phyloP scores from a whole-genome alignment of 2,113 vertebrate genomes.

The Poecile atricapillus region DNA sequence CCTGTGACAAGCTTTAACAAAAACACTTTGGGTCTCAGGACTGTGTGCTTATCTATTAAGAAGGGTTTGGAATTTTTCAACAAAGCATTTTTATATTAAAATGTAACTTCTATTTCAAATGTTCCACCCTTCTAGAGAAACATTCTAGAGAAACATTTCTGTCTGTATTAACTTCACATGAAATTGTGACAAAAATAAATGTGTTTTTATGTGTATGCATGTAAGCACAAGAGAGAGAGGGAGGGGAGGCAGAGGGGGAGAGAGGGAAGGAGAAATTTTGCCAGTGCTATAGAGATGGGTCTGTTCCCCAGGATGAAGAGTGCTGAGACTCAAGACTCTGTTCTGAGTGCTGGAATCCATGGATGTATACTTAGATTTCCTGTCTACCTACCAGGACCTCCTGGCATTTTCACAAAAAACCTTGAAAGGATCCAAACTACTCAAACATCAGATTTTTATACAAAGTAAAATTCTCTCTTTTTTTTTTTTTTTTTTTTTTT shows the following conservation, averaged over 20 bases:
- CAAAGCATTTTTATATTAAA: not conserved
- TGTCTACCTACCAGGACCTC: not conserved
- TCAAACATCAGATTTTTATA: not conserved
- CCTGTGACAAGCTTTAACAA: not conserved
- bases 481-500: not conserved
- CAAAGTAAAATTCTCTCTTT: not conserved
- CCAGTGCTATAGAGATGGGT: not conserved
- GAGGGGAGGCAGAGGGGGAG: not conserved
- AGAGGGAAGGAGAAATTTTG: not conserved
- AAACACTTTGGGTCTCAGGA: not conserved
- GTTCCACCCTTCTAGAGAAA: not conserved
- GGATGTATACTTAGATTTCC: not conserved
- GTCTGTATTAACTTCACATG: not conserved
- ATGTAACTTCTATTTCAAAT: not conserved
- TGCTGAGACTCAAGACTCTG: not conserved
- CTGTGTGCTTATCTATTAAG: not conserved
- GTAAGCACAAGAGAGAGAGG: not conserved
- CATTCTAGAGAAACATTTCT: not conserved
- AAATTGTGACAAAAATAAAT: not conserved
- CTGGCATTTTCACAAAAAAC: not conserved
- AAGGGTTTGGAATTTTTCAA: not conserved
- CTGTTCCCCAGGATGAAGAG: not conserved
- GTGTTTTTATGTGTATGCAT: not conserved
- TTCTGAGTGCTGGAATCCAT: not conserved
- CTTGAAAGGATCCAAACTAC: not conserved